Evolutionary conservation across 2,888 invertebrate genomes (phyloP), one percentile per base, ranked within the genome.

Genomic region (Zygogramma bicolorata): DNA sequence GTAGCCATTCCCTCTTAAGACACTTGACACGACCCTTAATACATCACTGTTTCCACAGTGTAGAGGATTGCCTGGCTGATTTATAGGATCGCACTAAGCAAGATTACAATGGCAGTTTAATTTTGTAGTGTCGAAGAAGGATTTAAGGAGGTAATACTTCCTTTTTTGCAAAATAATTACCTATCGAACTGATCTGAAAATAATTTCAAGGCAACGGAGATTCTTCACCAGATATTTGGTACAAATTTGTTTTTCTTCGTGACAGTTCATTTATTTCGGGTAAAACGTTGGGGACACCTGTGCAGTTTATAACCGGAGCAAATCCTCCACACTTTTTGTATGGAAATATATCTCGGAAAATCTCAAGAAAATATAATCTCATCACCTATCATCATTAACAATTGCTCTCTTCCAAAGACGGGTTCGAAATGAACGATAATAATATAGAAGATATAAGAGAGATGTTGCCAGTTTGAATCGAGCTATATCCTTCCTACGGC

Each of bases 151-250:
- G 49, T 72, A 60, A 68, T 58, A 62, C 65, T 68, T 59, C 15
- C 53, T 57, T 58, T 68, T 68, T 60, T 63, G 18, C 49, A 40
- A 65, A 71, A 65, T 72, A 68, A 65, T 68, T 38, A 67, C 40
- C 46, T 61, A 25, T 62, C 53, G 15, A 60, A 65, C 49, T 66
- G 53, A 66, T 66, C 6, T 18, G 8, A 63, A 42, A 46, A 42
- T 42, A 27, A 57, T 82, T 84, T 83, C 83, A 74, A 72, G 74
- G 82, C 84, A 83, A 1, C 25, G 22, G 22, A 38, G n/a, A 10
- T 46, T 8, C 7, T 20, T 20, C 46, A 46, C 10, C 18, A 46
- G 20, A 22, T 15, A 8, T 20, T 18, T 42, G n/a, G 15, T n/a
- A 46, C 20, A 8, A 46, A 46, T 22, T 18, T 46, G 20, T 46